Percentiles rank a stretch among this genome's conserved stretches.
phyloP scores from a whole-genome alignment of 2,113 vertebrate species.

The Tachycineta bicolor region DNA sequence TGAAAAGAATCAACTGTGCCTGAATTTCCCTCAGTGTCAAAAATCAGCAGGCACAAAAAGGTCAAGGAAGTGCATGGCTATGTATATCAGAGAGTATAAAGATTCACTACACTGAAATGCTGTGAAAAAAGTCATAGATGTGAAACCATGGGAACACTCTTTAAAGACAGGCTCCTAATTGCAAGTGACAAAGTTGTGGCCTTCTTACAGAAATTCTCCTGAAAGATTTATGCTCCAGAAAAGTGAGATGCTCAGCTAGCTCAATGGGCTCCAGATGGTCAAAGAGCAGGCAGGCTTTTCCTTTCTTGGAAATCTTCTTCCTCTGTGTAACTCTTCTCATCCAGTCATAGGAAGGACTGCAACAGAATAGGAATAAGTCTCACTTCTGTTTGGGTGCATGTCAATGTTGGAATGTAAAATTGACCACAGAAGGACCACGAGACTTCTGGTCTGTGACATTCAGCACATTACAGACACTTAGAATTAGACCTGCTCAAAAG shows the following conservation, averaged over 20 bases:
- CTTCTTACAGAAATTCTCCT: conserved; percentile 92
- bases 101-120: not conserved
- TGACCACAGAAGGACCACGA: not conserved
- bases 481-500: not conserved
- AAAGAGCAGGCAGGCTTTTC: conserved; percentile 95
- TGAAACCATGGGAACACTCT: not conserved
- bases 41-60: not conserved
- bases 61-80: not conserved
- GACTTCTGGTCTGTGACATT: not conserved
- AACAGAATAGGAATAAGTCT: conserved; percentile 36
- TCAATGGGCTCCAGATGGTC: conserved; percentile 97
- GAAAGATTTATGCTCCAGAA: conserved; percentile 96
- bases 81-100: not conserved
- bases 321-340: conserved; percentile 97
- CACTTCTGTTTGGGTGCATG: not conserved
- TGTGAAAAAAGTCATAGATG: not conserved
- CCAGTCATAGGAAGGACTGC: conserved; percentile 97
- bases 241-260: conserved; percentile 96
- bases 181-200: conserved; percentile 24
- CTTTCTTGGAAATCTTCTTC: conserved; percentile 92
- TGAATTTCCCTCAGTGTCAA: not conserved
- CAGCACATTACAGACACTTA: not conserved
- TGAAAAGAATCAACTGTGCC: not conserved
- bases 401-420: not conserved
- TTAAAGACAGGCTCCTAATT: not conserved